Evolutionary conservation across 1,140 invertebrate species (phyloP), one percentile per base, ranked within the genome.

Genomic region (Leptopilina clavipes): DNA sequence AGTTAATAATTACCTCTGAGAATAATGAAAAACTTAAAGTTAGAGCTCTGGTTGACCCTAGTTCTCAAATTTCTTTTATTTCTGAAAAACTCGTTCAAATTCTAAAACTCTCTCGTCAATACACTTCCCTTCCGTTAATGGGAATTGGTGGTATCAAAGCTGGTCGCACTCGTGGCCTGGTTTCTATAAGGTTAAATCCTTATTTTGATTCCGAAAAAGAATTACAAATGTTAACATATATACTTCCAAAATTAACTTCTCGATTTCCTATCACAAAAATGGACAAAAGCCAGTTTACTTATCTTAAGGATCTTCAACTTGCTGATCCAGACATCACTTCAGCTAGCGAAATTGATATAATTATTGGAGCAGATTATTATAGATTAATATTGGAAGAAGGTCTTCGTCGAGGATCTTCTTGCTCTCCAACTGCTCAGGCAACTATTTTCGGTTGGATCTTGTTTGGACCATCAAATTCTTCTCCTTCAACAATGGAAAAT

Each of bases 371-470:
- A 1, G 19, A 59, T 22, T 59, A 59, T 59, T 59, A 59, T 7
- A n/a, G 48, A 0, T 12, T 17, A 17, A 52, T 52, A 17, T n/a
- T 52, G 5, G 2, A 52, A 52, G 48, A 52, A 52, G 48, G 48
- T 5, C 48, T 52, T 52, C 48, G 48, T 17, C 48, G 14, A 17
- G 48, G 48, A 7, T 17, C n/a, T 3, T 5, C 14, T 17, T 7
- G 1, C 5, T n/a, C 48, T n/a, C 48, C 14, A n/a, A 52, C n/a
- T 5, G 48, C 48, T 40, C 45, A 14, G 0, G 12, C 54, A 1
- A 59, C 54, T 1, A 59, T 59, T 10, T 59, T 59, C 7, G 54
- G 18, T 22, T 59, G 54, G 54, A 59, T 59, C 19, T 12, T 59
- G 3, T 59, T 59, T 22, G 17, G 54, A 1, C 18, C 19, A 1